Evolutionary conservation across 2,797 vertebrate genomes (phyloP).

Genomic region (Parauchenoglanis ngamensis): DNA sequence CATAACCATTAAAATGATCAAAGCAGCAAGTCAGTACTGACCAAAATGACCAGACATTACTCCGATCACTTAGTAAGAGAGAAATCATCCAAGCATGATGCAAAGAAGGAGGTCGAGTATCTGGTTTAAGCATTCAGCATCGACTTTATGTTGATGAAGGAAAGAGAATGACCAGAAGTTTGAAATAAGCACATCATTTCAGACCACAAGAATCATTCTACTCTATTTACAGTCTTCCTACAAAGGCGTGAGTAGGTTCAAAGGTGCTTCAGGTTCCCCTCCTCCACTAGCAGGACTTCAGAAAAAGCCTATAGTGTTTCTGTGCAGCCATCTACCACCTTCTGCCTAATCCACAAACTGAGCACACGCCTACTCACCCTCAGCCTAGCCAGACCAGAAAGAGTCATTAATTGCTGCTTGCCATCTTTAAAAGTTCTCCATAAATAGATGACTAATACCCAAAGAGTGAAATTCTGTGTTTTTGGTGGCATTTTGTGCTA

Average conservation of each 20-base stretch:
- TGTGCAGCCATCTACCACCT: slow-evolving; percentile 25
- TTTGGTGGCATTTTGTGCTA: background rate
- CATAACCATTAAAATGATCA: background rate
- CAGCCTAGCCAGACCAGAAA: slow-evolving; percentile 24
- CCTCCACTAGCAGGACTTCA: slow-evolving; percentile 13
- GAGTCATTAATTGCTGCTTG: slow-evolving; percentile 21
- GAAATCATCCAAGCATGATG: background rate
- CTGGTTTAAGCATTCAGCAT: background rate
- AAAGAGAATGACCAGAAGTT: background rate
- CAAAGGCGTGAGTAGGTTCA: slow-evolving; percentile 24
- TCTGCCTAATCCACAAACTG: slow-evolving; percentile 32
- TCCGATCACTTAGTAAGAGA: background rate
- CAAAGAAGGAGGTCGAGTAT: background rate
- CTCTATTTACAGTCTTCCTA: background rate
- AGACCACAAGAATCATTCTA: background rate
- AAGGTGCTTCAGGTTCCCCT: slow-evolving; percentile 20
- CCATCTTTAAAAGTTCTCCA: slow-evolving; percentile 23
- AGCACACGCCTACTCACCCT: slow-evolving; percentile 23
- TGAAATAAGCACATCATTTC: background rate
- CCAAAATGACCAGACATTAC: background rate
- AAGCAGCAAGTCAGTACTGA: background rate
- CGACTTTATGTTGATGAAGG: background rate
- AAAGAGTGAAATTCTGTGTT: background rate
- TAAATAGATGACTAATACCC: slow-evolving; percentile 27
- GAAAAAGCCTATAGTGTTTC: slow-evolving; percentile 25